These are phyloP conservation scores for Dromococcyx pavoninus DNA, from an alignment of 2,797 vertebrate genomes.

Conservation along the genomic window DNA sequence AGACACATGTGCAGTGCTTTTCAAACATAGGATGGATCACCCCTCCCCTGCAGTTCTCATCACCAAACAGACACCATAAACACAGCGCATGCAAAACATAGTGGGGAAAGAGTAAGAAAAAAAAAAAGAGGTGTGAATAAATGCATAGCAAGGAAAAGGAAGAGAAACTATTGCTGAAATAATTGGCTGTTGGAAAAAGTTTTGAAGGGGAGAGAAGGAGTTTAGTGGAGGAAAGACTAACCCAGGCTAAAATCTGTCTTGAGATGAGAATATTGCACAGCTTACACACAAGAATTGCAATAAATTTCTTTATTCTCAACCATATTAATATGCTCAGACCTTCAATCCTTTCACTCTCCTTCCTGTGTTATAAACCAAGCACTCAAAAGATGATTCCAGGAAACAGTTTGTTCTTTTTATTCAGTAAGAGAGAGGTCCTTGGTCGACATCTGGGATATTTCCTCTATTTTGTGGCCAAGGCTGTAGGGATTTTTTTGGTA, in stretches of 20 bases:
- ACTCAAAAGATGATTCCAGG: not conserved
- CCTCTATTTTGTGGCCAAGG: not conserved
- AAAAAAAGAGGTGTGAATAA: not conserved
- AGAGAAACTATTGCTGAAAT: not conserved
- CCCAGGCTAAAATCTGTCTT: not conserved
- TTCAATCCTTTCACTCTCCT: not conserved
- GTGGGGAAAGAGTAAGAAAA: not conserved
- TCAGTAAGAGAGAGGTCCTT: not conserved
- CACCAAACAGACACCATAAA: not conserved
- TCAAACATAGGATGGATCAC: not conserved
- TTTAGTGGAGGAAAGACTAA: not conserved
- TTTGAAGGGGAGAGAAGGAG: not conserved
- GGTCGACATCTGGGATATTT: not conserved
- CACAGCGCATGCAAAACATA: not conserved
- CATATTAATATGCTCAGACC: fast-evolving
- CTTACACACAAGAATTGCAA: not conserved
- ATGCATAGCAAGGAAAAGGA: not conserved
- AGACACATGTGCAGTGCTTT: not conserved
- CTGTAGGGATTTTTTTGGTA: not conserved
- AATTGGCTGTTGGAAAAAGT: not conserved
- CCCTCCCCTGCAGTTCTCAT: not conserved
- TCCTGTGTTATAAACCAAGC: not conserved
- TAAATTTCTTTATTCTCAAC: not conserved
- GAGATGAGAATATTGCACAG: not conserved
- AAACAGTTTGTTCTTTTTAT: not conserved